Evolutionary conservation across 2,888 invertebrate species (phyloP), one percentile per base, ranked within the genome.

Genomic region (Cephus spinipes): DNA sequence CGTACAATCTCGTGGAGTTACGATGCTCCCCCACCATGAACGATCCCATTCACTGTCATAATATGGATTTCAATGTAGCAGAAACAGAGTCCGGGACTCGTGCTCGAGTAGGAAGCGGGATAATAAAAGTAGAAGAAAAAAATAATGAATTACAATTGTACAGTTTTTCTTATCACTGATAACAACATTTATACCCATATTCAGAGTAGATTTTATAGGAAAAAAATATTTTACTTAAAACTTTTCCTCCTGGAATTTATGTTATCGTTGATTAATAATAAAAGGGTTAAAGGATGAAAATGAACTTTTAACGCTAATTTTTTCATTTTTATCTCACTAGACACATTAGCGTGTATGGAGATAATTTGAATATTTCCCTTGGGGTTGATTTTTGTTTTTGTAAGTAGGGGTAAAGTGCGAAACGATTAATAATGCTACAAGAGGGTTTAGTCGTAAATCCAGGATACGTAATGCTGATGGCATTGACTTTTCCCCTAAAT

Each of bases 401-500:
- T 23, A 55, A 9, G 2, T 9, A 55, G 23, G 55, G 9, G 9
- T 23, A 55, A 55, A 23, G 55, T 55, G 55, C 55, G 9, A 55
- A 55, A 55, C 55, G 6, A 55, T 55, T 55, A 55, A 55, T 55
- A 55, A 55, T 55, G 23, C 0, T 55, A 23, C 9, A 55, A 23
- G 55, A 23, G 55, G 55, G 55, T 23, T 23, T 9, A 3, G 15
- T 12, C 79, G 82, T 84, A 83, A 84, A 83, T 84, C 84, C 84
- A 84, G 81, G 15, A 76, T 78, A 76, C 73, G 77, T 77, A 81
- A 82, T 80, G 79, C 76, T 55, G 77, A 76, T 76, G 76, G 82
- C 83, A 86, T 85, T 81, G 83, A 85, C 83, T 83, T 68, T 55
- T 55, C 6, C 73, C 76, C 76, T 76, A 78, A 79, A 82, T 81